phyloP scores from a whole-genome alignment of 2,888 invertebrate species.

The Amitus sp. region DNA sequence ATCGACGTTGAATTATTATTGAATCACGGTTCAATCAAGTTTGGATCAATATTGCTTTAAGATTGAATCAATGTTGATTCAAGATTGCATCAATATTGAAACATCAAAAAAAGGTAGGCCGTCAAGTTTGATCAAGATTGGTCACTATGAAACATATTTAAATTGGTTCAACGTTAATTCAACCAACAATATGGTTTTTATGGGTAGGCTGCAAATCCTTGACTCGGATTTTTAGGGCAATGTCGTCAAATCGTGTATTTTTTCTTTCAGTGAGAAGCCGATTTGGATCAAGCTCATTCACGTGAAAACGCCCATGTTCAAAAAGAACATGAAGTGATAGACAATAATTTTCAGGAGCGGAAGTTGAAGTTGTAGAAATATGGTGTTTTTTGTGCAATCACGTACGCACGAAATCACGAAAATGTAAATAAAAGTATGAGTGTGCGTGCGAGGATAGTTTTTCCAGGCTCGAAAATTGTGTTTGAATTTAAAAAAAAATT shows the following conservation, averaged over 20 bases:
- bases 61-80: no score
- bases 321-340: conserved; percentile 39
- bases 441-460: conserved; percentile 25
- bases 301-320: conserved; percentile 53
- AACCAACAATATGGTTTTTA: no score
- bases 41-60: no score
- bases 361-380: conserved; percentile 9
- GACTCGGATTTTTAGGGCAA: no score
- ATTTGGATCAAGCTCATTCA: conserved; percentile 43
- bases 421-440: conserved; percentile 29
- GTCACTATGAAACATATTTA: no score
- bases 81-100: no score
- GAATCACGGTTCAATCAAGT: no score
- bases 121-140: no score
- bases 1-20: no score
- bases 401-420: conserved; percentile 33
- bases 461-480: conserved; percentile 23
- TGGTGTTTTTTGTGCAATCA: conserved; percentile 22
- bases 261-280: conserved; percentile 57
- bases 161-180: no score
- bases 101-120: no score
- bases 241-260: conserved; percentile 12
- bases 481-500: conserved; percentile 18
- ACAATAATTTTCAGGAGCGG: conserved; percentile 12
- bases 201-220: no score